A percentile compares a stretch with the other conserved stretches of the same genome.
Conservation (phyloP, 2,888 invertebrate genomes). For the Melinaea marsaeus region DNA sequence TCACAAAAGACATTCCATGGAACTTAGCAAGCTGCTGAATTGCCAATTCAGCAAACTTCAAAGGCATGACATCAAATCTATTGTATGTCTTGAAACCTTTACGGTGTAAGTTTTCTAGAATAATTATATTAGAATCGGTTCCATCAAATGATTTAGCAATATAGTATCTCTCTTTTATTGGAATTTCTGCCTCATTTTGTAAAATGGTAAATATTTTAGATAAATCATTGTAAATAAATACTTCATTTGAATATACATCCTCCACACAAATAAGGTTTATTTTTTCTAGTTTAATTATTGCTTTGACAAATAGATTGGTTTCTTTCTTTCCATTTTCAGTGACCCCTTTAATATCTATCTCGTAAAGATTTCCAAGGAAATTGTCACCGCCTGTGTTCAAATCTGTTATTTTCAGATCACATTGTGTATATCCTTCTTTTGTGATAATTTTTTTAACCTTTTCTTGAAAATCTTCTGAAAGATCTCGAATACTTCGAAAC, state of each 20-base stretch:
- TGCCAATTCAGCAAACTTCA: conserved; percentile 39
- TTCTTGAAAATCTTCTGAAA: conserved; percentile 32
- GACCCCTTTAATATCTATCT: conserved; percentile 46
- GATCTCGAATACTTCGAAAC: conserved; percentile 13
- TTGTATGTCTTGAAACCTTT: conserved; percentile 38
- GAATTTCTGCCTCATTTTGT: conserved; percentile 30
- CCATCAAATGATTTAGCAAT: conserved; percentile 25
- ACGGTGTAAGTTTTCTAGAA: conserved; percentile 35
- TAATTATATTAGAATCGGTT: conserved; percentile 19
- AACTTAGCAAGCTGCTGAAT: conserved; percentile 40
- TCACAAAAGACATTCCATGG: conserved; percentile 40
- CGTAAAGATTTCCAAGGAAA: conserved; percentile 44
- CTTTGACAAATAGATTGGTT: conserved; percentile 49
- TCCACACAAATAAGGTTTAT: conserved; percentile 34
- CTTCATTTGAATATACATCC: conserved; percentile 40
- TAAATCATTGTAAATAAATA: conserved; percentile 43
- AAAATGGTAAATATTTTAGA: conserved; percentile 34
- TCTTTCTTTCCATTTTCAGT: conserved; percentile 41
- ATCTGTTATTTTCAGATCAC: conserved; percentile 31
- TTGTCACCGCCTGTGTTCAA: conserved; percentile 46
- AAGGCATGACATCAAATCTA: conserved; percentile 34
- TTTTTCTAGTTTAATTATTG: conserved; percentile 32
- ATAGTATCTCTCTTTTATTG: conserved; percentile 23
- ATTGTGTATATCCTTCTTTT: conserved; percentile 36
- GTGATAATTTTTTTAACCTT: conserved; percentile 33